phyloP scores from a whole-genome alignment of 2,113 vertebrate species.

The Alligator sinensis region DNA sequence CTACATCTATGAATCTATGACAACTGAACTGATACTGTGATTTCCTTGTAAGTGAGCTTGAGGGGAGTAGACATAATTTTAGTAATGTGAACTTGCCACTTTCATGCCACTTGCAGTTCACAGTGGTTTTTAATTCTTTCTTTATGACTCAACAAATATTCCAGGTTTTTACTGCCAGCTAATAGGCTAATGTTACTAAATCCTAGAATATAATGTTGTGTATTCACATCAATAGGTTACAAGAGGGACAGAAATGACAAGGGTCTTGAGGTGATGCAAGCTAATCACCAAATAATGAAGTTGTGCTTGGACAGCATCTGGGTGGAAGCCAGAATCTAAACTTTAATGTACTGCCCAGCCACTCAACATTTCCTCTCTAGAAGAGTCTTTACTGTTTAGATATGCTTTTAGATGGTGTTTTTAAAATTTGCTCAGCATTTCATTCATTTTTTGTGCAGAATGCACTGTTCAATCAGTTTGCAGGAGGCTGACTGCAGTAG shows the following conservation, averaged over 20 bases:
- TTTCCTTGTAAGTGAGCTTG: not conserved
- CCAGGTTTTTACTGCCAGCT: slow-evolving; percentile 24
- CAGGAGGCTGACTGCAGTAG: slow-evolving; percentile 14
- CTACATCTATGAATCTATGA: no score
- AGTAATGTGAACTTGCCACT: not conserved
- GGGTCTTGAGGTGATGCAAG: slow-evolving; percentile 28
- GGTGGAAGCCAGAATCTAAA: slow-evolving; percentile 51
- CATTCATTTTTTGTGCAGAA: slow-evolving; percentile 54
- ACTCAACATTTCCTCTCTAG: not conserved
- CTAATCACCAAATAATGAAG: not conserved
- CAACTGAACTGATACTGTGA: no score
- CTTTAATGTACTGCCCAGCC: slow-evolving; percentile 55
- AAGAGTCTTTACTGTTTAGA: slow-evolving; percentile 42
- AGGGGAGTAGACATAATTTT: not conserved
- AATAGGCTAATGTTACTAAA: not conserved
- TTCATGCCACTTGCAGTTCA: not conserved
- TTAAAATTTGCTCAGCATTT: slow-evolving; percentile 59
- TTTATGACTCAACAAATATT: slow-evolving; percentile 14
- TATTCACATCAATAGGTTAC: slow-evolving; percentile 45
- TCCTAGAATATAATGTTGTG: not conserved
- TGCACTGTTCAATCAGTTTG: slow-evolving; percentile 38
- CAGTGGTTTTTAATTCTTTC: not conserved
- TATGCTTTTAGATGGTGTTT: slow-evolving; percentile 48
- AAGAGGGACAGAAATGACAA: slow-evolving; percentile 24
- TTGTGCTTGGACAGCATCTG: slow-evolving; percentile 67